Evolutionary conservation across 2,888 invertebrate species (phyloP).

Genomic region (Resseliella maxima): DNA sequence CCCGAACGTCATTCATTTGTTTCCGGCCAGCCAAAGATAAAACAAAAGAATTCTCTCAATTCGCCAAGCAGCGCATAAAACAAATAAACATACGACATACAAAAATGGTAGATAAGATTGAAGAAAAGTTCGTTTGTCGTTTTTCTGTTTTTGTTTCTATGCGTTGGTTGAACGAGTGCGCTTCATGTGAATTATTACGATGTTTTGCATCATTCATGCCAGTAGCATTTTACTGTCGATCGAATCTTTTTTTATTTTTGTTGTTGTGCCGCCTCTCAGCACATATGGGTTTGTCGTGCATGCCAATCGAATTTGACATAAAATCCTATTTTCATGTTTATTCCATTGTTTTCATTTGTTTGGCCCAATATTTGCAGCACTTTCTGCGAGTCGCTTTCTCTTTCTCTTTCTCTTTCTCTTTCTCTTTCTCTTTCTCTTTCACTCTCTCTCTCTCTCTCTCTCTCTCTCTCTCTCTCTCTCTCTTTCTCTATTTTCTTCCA

Average conservation of each 20-base stretch:
- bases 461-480: background rate
- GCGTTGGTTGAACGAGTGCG: background rate
- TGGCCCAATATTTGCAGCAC: slow-evolving; percentile 16
- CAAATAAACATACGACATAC: background rate
- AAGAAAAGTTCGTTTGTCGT: background rate
- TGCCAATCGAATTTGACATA: slow-evolving; percentile 41
- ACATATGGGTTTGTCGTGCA: slow-evolving; percentile 13
- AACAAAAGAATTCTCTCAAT: background rate
- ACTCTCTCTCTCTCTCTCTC: background rate
- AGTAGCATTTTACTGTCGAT: slow-evolving; percentile 14
- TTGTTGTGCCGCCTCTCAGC: background rate
- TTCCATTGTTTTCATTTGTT: slow-evolving; percentile 9
- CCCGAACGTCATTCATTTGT: background rate
- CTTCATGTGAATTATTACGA: slow-evolving; percentile 25
- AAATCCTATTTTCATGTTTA: slow-evolving; percentile 33
- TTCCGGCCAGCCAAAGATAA: slow-evolving; percentile 37
- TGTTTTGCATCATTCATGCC: slow-evolving; percentile 36
- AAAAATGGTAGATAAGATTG: background rate
- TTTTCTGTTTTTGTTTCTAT: background rate
- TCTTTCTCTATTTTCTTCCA: no score
- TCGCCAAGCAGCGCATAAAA: background rate
- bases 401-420: background rate
- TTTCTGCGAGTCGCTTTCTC: background rate
- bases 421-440: background rate
- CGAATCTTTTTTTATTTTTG: background rate